Percentiles rank a stretch among this genome's conserved stretches.
Evolutionary conservation across 2,113 vertebrate genomes (phyloP).

Genomic region (Gambusia affinis): DNA sequence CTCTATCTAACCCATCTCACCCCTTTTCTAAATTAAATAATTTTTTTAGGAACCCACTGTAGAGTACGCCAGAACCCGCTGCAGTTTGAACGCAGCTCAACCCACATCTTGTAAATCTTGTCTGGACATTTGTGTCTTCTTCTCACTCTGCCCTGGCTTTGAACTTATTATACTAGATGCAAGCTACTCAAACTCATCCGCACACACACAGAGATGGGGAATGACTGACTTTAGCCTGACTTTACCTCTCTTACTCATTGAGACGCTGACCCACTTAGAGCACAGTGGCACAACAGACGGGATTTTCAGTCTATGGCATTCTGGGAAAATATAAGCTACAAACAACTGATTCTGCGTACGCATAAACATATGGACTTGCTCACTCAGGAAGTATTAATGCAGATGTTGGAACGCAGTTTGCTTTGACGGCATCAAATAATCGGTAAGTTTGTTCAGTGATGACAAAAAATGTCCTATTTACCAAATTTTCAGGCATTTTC

Average conservation of each 20-base stretch:
- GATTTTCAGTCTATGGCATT: constrained; percentile 63
- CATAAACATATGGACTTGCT: constrained; percentile 17
- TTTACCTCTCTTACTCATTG: constrained; percentile 65
- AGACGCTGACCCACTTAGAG: constrained; percentile 72
- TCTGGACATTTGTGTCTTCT: constrained; percentile 14
- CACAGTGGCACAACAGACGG: constrained; percentile 61
- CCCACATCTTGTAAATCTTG: constrained; percentile 44
- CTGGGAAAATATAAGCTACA: constrained; percentile 56
- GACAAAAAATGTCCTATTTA: background rate
- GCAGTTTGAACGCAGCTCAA: constrained; percentile 9
- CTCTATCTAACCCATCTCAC: constrained; percentile 35
- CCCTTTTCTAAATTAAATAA: constrained; percentile 28
- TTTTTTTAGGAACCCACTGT: constrained; percentile 41
- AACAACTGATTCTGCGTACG: constrained; percentile 53
- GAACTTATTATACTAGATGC: constrained; percentile 24
- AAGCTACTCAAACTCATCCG: constrained; percentile 20
- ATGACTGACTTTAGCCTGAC: constrained; percentile 58
- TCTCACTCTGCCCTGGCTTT: constrained; percentile 23
- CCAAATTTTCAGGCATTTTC: background rate
- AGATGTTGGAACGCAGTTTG: constrained; percentile 1
- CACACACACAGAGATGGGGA: constrained; percentile 9
- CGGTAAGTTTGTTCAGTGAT: constrained; percentile 7
- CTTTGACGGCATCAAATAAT: background rate
- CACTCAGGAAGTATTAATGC: constrained; percentile 41
- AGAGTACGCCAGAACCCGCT: constrained; percentile 24